phyloP scores from a whole-genome alignment of 2,797 vertebrate species.

The Sebastes diaconus region DNA sequence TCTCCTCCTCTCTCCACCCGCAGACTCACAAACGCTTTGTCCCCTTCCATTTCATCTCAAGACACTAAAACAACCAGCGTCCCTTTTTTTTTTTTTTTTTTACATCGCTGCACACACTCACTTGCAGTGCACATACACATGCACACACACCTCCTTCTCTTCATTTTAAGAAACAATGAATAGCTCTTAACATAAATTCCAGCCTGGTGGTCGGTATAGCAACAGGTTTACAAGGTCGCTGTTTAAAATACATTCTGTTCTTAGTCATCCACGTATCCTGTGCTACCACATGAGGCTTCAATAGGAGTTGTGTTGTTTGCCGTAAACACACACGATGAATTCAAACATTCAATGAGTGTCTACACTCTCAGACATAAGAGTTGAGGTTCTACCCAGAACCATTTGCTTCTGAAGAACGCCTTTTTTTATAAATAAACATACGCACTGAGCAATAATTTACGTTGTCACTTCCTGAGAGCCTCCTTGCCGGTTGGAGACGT shows the following conservation, averaged over 20 bases:
- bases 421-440: neutral
- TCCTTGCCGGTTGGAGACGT: too few species aligned
- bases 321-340: neutral
- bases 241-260: constrained; percentile 34
- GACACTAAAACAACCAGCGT: constrained; percentile 25
- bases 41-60: constrained; percentile 32
- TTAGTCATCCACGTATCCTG: neutral
- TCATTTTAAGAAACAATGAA: constrained; percentile 21
- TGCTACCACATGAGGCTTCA: neutral
- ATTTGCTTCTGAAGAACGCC: too few species aligned
- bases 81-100: neutral
- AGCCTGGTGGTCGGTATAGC: constrained; percentile 56
- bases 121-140: neutral
- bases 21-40: constrained; percentile 37
- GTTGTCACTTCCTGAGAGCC: too few species aligned
- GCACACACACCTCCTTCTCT: neutral
- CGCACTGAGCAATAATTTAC: neutral
- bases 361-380: neutral
- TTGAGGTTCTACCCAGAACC: neutral
- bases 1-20: constrained; percentile 43
- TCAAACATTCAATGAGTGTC: neutral
- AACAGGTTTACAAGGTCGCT: constrained; percentile 48
- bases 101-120: neutral
- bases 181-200: constrained; percentile 10
- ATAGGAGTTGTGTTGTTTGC: neutral